A percentile compares a stretch with the other conserved stretches of the same genome.
phyloP scores from a whole-genome alignment of 2,797 vertebrate species.

The Micromesistius poutassou region DNA sequence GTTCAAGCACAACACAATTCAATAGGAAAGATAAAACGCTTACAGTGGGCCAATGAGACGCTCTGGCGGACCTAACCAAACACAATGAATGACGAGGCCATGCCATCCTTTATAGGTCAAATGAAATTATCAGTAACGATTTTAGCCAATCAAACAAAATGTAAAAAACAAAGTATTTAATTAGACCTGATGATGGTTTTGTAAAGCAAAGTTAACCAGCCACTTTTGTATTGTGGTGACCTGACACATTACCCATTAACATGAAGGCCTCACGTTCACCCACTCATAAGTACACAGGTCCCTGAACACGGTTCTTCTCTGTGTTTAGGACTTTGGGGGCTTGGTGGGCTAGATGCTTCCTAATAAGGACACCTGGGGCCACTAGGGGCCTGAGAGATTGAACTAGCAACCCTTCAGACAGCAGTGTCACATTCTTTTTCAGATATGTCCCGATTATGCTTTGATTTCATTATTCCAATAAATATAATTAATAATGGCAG shows the following conservation, averaged over 20 bases:
- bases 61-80: not conserved
- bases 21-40: slow-evolving; percentile 20
- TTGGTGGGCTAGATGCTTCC: too few relatives aligned
- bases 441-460: too few relatives aligned
- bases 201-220: not conserved
- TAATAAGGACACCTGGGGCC: too few relatives aligned
- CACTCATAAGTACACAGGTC: too few relatives aligned
- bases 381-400: too few relatives aligned
- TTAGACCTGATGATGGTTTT: not conserved
- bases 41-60: slow-evolving; percentile 2
- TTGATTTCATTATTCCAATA: too few relatives aligned
- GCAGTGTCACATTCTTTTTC: too few relatives aligned
- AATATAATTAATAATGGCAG: not conserved
- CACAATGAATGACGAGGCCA: not conserved
- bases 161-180: not conserved
- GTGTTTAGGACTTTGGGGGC: too few relatives aligned
- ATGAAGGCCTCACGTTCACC: not conserved
- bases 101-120: not conserved
- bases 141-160: not conserved
- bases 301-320: too few relatives aligned
- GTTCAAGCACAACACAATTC: slow-evolving; percentile 29
- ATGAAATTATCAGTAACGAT: not conserved
- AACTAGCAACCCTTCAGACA: too few relatives aligned
- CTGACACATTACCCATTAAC: not conserved
- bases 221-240: not conserved